Evolutionary conservation across 2,113 vertebrate species (phyloP), one percentile per base, ranked within the genome.

Genomic region (Recurvirostra avosetta): DNA sequence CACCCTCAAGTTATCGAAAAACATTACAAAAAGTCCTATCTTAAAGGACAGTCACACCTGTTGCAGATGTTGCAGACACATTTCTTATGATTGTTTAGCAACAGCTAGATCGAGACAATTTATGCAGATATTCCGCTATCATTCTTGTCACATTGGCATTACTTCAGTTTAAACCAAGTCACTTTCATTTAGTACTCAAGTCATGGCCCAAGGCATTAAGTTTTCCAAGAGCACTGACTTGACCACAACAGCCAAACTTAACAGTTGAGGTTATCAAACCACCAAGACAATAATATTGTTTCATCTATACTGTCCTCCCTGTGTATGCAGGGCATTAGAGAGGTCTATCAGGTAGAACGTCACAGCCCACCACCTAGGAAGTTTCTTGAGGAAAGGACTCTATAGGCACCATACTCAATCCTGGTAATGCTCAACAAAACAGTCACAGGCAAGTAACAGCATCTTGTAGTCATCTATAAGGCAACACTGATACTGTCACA

Each of bases 1-100:
- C 36, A 65, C 23, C 41, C 62, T 62, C 19, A 11, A 53, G 59
- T 67, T 84, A 86, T 8, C 12, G 1, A 67, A 70, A 66, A 82
- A 41, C 47, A 15, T 14, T 27, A 62, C 21, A 45, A 8, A 12
- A 47, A 73, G 40, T 22, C 52, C 87, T 85, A 22, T 90, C 93
- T 91, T 45, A 52, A 47, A 56, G 77, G 82, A 40, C 89, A 89
- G 70, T n/a, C 62, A 53, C 25, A 38, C 65, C 66, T 95, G 77
- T 22, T 81, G 49, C 21, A 87, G 62, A 63, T 41, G 68, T 91
- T 91, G 26, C n/a, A 89, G 21, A 67, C 87, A 50, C 58, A 78
- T 17, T 40, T 71, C 67, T 88, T 52, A 34, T 6, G 52, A 86
- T 49, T 52, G 62, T 87, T 91, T 36, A 94, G 80, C 76, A 92